These are phyloP conservation scores for Musca vetustissima DNA, from an alignment of 1,140 invertebrate species.

Conservation along the genomic window DNA sequence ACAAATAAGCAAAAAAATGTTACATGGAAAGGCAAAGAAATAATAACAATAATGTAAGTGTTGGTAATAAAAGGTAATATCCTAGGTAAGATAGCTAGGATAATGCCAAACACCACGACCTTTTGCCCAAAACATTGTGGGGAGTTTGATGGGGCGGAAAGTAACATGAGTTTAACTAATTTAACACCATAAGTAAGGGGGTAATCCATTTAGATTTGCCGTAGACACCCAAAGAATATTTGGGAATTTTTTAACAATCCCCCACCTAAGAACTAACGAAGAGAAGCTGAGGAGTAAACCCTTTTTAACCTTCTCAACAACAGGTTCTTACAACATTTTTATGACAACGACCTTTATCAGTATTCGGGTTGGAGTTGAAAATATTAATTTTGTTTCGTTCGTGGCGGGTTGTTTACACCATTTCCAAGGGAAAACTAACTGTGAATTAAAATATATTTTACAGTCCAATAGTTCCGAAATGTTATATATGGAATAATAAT, in stretches of 20 bases:
- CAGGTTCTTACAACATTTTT: not conserved
- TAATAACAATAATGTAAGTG: not conserved
- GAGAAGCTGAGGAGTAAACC: not conserved
- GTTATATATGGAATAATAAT: too few species aligned
- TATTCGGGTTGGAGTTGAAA: too few species aligned
- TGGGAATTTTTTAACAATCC: too few species aligned
- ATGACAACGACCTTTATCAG: too few species aligned
- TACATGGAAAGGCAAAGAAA: not conserved
- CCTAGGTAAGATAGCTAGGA: too few species aligned
- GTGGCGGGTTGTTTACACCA: too few species aligned
- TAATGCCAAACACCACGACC: not conserved
- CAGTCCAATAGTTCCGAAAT: too few species aligned
- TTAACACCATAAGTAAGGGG: not conserved
- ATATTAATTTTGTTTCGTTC: too few species aligned
- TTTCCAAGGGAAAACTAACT: too few species aligned
- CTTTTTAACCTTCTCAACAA: not conserved
- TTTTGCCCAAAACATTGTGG: not conserved
- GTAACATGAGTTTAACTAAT: constrained; percentile 3
- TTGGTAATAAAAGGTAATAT: not conserved
- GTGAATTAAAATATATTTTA: too few species aligned
- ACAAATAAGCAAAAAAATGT: not conserved
- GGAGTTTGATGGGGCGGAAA: not conserved
- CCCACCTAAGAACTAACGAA: not conserved
- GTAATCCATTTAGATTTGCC: not conserved
- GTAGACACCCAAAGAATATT: too few species aligned